Base-by-base conservation (phyloP, 2,888 invertebrate species). In the Galerucella pusilla region DNA sequence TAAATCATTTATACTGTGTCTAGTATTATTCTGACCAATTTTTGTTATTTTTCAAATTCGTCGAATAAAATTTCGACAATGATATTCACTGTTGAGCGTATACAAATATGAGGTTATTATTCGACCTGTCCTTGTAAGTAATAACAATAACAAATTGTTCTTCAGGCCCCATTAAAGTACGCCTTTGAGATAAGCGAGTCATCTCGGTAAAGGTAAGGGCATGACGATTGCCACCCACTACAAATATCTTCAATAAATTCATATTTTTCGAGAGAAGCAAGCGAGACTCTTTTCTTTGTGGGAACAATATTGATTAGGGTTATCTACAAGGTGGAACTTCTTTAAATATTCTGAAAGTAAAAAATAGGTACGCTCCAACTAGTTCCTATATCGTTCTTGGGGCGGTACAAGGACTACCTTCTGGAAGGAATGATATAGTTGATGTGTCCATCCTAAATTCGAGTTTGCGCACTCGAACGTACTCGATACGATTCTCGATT, bases 191-290 rank as follows among this genome's bases (percentile, higher is more conserved):
- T 63, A 49, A 70, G 45, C 61, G 52, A 70, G 28, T 49, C 60
- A 70, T 16, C 61, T 42, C 68, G 59, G 45, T 28, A 11, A 25
- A 46, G 12, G 61, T 61, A 83, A 79, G 84, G 84, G 85, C 87
- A 86, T 86, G 86, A 86, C 83, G 84, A 82, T 85, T 81, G 84
- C 86, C 87, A 86, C 87, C 87, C 87, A 87, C 86, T 79, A 80
- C 78, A 85, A 84, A 85, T 85, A 85, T 85, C 82, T 84, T 84
- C 85, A 85, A 86, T 86, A 86, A 86, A 87, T 87, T 85, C 85
- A 84, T 85, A 86, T 85, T 85, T 82, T 83, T 82, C 81, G 81
- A 83, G 82, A 80, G 82, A 80, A 70, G 61, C 63, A 49, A 49
- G 61, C 70, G 66, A 46, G 63, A 70, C 49, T 63, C 69, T 63